Base-by-base conservation (phyloP, 92 coral and sea anemone genomes). In the Phenganax stokvisi region DNA sequence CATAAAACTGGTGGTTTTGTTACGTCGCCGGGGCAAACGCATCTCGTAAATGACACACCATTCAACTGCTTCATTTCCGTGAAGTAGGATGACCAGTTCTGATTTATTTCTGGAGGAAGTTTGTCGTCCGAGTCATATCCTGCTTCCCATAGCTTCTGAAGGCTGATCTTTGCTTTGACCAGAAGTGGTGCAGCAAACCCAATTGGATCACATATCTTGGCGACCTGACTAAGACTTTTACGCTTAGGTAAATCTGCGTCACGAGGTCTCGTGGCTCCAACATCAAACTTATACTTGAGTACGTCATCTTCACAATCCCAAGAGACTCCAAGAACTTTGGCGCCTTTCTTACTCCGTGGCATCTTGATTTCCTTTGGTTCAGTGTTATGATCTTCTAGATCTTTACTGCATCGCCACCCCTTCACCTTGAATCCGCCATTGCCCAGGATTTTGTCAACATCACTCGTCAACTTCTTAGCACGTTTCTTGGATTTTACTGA, bases 61-160 rank as follows among this genome's bases (percentile, higher is more conserved):
- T 87, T 77, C 74, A 90, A 72, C 64, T 87, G 86, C 58, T 88
- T 65, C 82, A 90, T 87, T 72, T 82, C 81, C 72, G 72, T n/a
- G 54, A 82, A 82, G 70, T 71, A 56, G 10, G 56, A 60, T 16
- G 0, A 11, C 62, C 81, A 82, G 51, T 31, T 71, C 63, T 81
- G 25, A 9, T 70, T 61, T 11, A 71, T 13, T 12, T 59, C 20
- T 13, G 85, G 81, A 16, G 85, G 57, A 51, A 82, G 62, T 57
- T 72, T 71, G 59, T 83, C 85, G 56, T 83, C 85, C 87, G 80
- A 85, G 79, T 71, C 84, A n/a, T 69, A 60, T 44, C 87, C 87
- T 70, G 60, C 56, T 64, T 83, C n/a, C 86, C 82, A 83, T 47
- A 83, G 57, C 57, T 58, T 15, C 54, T 83, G 82, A 9, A 75